phyloP scores from a whole-genome alignment of 2,113 vertebrate genomes.

The Centropus bengalensis region DNA sequence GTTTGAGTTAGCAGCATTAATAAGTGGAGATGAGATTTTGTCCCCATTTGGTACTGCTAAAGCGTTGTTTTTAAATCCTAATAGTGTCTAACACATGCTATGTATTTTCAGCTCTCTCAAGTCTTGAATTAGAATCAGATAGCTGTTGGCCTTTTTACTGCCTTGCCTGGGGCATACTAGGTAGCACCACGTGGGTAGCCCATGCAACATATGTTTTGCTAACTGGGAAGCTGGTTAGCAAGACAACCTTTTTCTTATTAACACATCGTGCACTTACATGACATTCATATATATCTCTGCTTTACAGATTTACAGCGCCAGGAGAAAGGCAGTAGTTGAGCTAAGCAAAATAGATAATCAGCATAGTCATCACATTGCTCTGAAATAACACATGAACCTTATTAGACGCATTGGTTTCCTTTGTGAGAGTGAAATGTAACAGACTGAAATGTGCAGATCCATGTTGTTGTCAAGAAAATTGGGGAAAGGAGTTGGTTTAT shows the following conservation, averaged over 20 bases:
- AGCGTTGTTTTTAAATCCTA: constrained; percentile 60
- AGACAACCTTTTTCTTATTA: constrained; percentile 48
- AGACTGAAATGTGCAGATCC: neutral
- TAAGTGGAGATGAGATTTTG: neutral
- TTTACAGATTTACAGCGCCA: constrained; percentile 34
- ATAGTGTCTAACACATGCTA: neutral
- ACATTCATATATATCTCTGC: constrained; percentile 37
- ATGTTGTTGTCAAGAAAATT: neutral
- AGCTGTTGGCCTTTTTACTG: constrained; percentile 57
- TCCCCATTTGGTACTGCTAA: constrained; percentile 27
- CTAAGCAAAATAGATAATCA: constrained; percentile 19
- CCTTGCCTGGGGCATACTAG: constrained; percentile 55
- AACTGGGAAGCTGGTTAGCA: constrained; percentile 37
- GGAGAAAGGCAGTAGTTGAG: constrained; percentile 38
- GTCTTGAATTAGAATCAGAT: constrained; percentile 68
- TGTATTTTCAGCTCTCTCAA: constrained; percentile 53
- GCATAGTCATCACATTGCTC: neutral
- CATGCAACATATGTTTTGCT: constrained; percentile 61
- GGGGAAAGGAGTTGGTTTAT: neutral
- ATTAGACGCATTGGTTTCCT: neutral
- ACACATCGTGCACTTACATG: constrained; percentile 28
- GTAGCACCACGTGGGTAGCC: constrained; percentile 8
- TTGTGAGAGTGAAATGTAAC: neutral
- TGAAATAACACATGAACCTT: constrained; percentile 21
- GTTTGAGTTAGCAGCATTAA: neutral